A percentile compares a stretch with the other conserved stretches of the same genome.
Evolutionary conservation across 2,797 vertebrate genomes (phyloP).

Genomic region (Crocidura indochinensis): DNA sequence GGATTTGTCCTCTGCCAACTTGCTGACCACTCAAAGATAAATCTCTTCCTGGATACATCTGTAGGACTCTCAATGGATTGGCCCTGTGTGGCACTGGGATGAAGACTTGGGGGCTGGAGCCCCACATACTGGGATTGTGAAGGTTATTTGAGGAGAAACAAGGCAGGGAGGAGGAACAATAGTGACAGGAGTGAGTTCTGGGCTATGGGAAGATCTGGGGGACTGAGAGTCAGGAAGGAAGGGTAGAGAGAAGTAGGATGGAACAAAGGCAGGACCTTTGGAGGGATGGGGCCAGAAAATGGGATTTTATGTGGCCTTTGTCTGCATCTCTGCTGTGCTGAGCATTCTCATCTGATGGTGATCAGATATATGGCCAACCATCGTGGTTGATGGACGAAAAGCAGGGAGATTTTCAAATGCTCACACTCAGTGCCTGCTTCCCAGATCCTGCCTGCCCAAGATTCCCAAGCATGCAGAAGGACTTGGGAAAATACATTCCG

Average conservation of each 20-base stretch:
- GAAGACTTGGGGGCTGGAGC: too few relatives aligned
- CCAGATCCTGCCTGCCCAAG: background rate
- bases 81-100: too few relatives aligned
- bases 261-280: background rate
- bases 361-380: constrained; percentile 86
- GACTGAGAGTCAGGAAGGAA: background rate
- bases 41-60: too few relatives aligned
- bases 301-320: constrained; percentile 68
- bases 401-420: background rate
- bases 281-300: constrained; percentile 75
- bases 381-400: constrained; percentile 49
- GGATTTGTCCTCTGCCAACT: too few relatives aligned
- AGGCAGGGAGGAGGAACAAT: too few relatives aligned
- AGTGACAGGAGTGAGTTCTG: too few relatives aligned
- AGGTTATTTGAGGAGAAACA: too few relatives aligned
- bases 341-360: constrained; percentile 82
- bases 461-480: background rate
- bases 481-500: constrained; percentile 61
- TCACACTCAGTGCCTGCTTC: background rate
- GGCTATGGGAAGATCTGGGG: too few relatives aligned
- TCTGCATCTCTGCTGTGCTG: constrained; percentile 71
- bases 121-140: too few relatives aligned
- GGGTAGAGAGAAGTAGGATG: background rate
- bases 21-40: too few relatives aligned
- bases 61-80: too few relatives aligned